These are phyloP conservation scores for Aviceda subcristata DNA, from an alignment of 2,113 vertebrate species.

Conservation along the genomic window DNA sequence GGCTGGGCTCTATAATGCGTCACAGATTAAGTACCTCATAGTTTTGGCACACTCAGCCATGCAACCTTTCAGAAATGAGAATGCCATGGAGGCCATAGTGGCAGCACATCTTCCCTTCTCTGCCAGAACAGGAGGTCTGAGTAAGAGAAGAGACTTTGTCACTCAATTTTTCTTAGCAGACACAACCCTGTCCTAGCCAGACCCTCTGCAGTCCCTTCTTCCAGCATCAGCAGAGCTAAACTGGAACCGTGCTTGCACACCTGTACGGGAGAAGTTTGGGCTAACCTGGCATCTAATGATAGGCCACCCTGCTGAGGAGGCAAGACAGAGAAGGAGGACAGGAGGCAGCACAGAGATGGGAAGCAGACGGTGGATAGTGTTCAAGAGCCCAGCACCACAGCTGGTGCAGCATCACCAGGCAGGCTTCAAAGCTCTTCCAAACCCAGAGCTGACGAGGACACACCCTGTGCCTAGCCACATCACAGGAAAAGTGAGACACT, in stretches of 20 bases:
- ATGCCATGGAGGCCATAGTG: not conserved
- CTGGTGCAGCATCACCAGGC: not conserved
- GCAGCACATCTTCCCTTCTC: not conserved
- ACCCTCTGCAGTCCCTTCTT: not conserved
- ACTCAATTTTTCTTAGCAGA: rapidly evolving
- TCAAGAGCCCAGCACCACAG: not conserved
- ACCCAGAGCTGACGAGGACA: not conserved
- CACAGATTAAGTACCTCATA: not conserved
- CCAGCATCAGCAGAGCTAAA: not conserved
- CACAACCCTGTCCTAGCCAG: not conserved
- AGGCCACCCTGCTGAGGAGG: not conserved
- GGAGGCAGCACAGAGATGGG: not conserved
- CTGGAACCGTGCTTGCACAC: not conserved
- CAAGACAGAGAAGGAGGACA: not conserved
- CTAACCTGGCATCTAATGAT: rapidly evolving
- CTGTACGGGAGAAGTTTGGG: not conserved
- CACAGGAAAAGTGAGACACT: not conserved
- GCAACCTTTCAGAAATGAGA: not conserved
- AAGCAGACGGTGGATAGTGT: rapidly evolving
- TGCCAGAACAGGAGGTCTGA: not conserved
- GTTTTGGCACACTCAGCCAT: not conserved
- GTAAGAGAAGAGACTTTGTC: not conserved
- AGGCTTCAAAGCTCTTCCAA: not conserved
- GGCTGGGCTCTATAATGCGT: not conserved
- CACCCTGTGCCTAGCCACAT: not conserved